Base-by-base conservation (phyloP, 2,113 vertebrate genomes). In the Crypturellus undulatus region DNA sequence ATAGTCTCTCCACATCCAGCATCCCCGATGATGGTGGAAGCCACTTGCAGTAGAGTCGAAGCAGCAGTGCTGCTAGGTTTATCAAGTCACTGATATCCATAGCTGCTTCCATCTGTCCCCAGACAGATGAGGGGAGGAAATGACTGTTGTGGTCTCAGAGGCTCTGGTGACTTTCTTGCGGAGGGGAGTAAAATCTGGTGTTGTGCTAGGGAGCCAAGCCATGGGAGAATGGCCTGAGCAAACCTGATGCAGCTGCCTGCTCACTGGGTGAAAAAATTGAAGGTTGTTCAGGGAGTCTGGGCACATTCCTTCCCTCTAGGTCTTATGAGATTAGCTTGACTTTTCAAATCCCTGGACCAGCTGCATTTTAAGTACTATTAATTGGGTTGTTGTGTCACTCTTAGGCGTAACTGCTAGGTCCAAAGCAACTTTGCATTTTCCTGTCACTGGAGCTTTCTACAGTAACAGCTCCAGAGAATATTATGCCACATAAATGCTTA, bases 301-400 rank as follows among this genome's bases (percentile, higher is more conserved):
- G 60, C 79, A 84, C 38, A 79, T 36, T 62, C 63, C 49, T 81
- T 76, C 49, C 36, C 92, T 92, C 47, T 83, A 70, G 34, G 18
- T 80, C 71, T 20, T 63, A 5, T 58, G 77, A 89, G 56, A 59
- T 94, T 85, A 62, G 60, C 51, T 80, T 80, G 67, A 78, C 63
- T 92, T 88, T 89, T 84, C 34, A 92, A 80, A 59, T 16, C 11
- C 28, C 36, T 70, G 52, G 38, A 45, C 40, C 85, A 24, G 8
- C 25, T 94, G 30, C 11, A 51, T 84, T 95, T 97, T 90, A 94
- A 88, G 71, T 75, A 28, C 20, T 38, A 45, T 84, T 92, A 86
- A 73, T 88, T 79, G 92, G 79, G 15, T 26, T 45, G 17, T 67
- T 58, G 30, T 90, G 62, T 70, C 54, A 69, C 69, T 94, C 36